Conservation (phyloP, 2,797 vertebrate species). For the Darevskia nairensis region DNA sequence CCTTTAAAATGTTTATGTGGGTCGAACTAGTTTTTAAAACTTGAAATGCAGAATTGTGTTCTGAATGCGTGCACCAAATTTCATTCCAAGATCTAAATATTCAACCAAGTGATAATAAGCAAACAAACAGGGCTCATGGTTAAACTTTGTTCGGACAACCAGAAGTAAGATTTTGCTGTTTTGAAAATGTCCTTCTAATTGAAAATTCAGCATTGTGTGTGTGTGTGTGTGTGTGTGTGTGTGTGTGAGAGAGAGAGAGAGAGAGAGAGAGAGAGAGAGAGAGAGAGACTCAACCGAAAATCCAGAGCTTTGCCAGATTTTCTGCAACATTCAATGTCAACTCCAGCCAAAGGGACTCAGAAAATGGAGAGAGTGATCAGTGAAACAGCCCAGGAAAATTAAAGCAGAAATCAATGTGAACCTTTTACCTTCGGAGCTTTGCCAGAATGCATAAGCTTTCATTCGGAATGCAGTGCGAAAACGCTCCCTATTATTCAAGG, state of each 20-base stretch:
- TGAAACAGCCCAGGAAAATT: not conserved
- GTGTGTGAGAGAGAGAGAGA: too few relatives aligned
- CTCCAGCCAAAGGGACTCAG: constrained; percentile 34
- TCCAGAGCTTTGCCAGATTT: not conserved
- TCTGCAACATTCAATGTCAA: not conserved
- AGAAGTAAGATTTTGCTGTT: not conserved
- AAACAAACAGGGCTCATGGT: too few relatives aligned
- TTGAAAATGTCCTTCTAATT: not conserved
- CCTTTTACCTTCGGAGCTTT: constrained; percentile 93
- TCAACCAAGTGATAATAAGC: not conserved
- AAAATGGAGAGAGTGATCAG: constrained; percentile 15
- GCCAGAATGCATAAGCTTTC: constrained; percentile 96
- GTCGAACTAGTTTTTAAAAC: not conserved
- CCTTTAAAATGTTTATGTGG: not conserved
- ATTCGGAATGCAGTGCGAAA: constrained; percentile 99
- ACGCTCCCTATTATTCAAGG: constrained; percentile 96
- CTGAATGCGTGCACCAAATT: not conserved
- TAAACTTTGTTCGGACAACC: not conserved
- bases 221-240: too few relatives aligned
- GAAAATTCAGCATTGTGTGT: too few relatives aligned
- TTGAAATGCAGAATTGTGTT: not conserved
- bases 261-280: too few relatives aligned
- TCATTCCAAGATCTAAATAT: not conserved
- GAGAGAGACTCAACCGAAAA: too few relatives aligned
- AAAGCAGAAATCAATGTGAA: constrained; percentile 52